phyloP scores from a whole-genome alignment of 2,797 vertebrate genomes.

The Rhinoraja longicauda region DNA sequence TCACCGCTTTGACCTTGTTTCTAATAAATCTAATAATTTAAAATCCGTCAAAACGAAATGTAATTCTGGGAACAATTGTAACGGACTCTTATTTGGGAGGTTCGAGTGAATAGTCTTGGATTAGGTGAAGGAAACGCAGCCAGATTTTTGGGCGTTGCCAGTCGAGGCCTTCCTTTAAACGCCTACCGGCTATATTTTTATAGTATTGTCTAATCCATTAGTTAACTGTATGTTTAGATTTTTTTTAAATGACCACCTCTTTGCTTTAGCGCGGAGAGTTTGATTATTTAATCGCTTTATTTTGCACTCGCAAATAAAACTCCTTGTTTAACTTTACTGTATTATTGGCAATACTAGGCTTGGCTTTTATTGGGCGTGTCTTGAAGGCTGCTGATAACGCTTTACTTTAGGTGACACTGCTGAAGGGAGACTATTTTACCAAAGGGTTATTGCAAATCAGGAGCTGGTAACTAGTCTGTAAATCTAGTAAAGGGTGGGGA shows the following conservation, averaged over 20 bases:
- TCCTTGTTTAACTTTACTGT: neutral
- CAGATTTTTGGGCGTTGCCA: constrained; percentile 34
- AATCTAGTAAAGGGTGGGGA: neutral
- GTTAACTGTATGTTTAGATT: neutral
- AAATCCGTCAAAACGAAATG: neutral
- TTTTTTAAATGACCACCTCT: neutral
- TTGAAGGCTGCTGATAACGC: neutral
- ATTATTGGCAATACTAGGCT: neutral
- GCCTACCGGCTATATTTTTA: neutral
- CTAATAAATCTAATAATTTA: neutral
- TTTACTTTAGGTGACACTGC: constrained; percentile 18
- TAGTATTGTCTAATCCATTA: neutral
- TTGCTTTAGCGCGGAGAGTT: too few relatives aligned
- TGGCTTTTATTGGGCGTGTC: constrained; percentile 1
- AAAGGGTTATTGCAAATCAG: neutral
- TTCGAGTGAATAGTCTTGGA: neutral
- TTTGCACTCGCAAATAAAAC: neutral
- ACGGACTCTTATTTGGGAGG: neutral
- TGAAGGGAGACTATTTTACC: neutral
- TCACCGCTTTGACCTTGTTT: constrained; percentile 23
- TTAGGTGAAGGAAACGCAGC: constrained; percentile 31
- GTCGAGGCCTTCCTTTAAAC: constrained; percentile 1
- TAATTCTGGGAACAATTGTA: neutral
- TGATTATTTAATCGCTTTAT: neutral
- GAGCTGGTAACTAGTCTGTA: neutral